phyloP scores from a whole-genome alignment of 2,888 invertebrate species.

The Pterostichus madidus region DNA sequence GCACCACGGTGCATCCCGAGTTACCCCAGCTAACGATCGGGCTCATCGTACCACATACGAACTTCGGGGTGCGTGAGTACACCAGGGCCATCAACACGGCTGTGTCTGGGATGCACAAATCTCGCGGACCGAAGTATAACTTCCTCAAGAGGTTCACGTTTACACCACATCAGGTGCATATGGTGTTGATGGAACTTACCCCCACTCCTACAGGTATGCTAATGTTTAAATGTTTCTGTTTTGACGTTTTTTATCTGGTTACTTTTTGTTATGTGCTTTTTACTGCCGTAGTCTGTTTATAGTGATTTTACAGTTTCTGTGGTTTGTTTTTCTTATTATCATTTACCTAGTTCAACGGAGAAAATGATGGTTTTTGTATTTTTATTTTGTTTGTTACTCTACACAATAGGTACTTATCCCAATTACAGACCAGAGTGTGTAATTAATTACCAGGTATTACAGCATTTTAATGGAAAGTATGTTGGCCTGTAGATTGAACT shows the following conservation, averaged over 20 bases:
- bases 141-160: slow-evolving; percentile 84
- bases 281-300: too few species aligned
- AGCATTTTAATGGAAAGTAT: too few species aligned
- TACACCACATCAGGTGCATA: slow-evolving; percentile 81
- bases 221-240: neutral
- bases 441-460: too few species aligned
- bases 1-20: slow-evolving; percentile 65
- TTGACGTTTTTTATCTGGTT: neutral
- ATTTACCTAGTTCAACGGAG: too few species aligned
- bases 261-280: neutral
- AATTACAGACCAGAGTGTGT: too few species aligned
- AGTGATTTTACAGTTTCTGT: too few species aligned
- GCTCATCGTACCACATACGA: slow-evolving; percentile 82
- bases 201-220: slow-evolving; percentile 86
- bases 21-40: slow-evolving; percentile 78
- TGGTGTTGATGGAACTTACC: slow-evolving; percentile 84
- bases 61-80: slow-evolving; percentile 84
- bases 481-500: too few species aligned
- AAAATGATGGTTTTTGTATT: neutral
- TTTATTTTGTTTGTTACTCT: too few species aligned
- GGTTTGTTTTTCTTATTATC: too few species aligned
- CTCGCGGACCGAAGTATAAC: slow-evolving; percentile 80
- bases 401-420: too few species aligned
- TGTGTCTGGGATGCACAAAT: slow-evolving; percentile 80
- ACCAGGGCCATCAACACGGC: slow-evolving; percentile 83